A percentile compares a stretch with the other conserved stretches of the same genome.
Conservation (phyloP, 2,797 vertebrate genomes). For the Sebastes steindachneri region DNA sequence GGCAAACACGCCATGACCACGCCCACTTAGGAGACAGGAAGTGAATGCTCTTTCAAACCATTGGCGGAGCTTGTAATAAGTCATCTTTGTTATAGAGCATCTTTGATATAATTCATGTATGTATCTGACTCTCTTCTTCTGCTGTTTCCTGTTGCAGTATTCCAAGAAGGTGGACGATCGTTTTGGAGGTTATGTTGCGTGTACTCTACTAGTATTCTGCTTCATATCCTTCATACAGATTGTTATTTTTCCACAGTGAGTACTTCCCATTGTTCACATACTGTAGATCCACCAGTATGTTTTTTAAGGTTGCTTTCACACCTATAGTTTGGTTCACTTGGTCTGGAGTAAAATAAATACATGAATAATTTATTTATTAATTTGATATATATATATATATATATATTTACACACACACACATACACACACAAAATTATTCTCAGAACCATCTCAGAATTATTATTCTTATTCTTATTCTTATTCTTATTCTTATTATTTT, state of each 20-base stretch:
- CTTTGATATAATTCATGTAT: too few species aligned
- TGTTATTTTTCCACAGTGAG: constrained; percentile 93
- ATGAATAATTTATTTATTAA: too few species aligned
- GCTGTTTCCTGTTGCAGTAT: constrained; percentile 81
- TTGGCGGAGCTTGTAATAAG: too few species aligned
- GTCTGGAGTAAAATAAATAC: background rate
- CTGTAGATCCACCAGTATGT: background rate
- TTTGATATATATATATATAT: background rate
- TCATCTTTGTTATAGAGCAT: too few species aligned
- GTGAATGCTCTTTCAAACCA: too few species aligned
- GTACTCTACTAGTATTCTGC: constrained; percentile 93
- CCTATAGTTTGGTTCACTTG: background rate
- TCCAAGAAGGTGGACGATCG: constrained; percentile 95
- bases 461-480: too few species aligned
- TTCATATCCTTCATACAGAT: constrained; percentile 97
- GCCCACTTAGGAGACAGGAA: too few species aligned
- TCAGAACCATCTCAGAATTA: too few species aligned
- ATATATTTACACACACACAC: fast-evolving
- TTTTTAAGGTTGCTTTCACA: background rate
- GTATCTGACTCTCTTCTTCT: background rate
- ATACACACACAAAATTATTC: too few species aligned
- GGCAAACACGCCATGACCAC: too few species aligned
- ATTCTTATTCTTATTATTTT: too few species aligned
- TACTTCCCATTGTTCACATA: constrained; percentile 27
- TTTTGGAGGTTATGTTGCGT: constrained; percentile 93